Percentiles rank a stretch among this genome's conserved stretches.
Evolutionary conservation across 1,140 invertebrate genomes (phyloP).

Genomic region (Pseudomyrmex dendroicus): DNA sequence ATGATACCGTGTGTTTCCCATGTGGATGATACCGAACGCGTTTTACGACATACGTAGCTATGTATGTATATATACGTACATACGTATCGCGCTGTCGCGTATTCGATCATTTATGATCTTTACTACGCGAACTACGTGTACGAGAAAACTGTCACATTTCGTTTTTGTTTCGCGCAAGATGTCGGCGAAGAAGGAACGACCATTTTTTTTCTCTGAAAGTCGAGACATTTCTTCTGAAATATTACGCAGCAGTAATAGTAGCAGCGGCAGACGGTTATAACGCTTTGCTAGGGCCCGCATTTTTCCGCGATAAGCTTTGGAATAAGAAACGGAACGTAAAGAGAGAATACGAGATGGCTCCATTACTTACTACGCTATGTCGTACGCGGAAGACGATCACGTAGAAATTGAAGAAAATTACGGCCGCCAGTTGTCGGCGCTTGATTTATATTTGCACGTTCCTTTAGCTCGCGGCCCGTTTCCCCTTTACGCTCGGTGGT

Average conservation of each 20-base stretch:
- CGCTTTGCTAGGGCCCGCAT: too few species aligned
- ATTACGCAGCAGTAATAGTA: too few species aligned
- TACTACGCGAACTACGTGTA: slow-evolving; percentile 13
- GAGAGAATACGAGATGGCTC: slow-evolving; percentile 44
- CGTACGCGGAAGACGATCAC: slow-evolving; percentile 55
- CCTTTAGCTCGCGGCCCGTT: slow-evolving; percentile 44
- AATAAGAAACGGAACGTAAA: slow-evolving; percentile 1
- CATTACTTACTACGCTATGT: slow-evolving; percentile 56
- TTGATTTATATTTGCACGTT: slow-evolving; percentile 69
- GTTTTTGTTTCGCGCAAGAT: slow-evolving; percentile 18
- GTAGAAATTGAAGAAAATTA: slow-evolving; percentile 70
- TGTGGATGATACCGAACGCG: slow-evolving; percentile 1
- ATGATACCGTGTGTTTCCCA: slow-evolving; percentile 17
- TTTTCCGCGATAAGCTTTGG: background rate
- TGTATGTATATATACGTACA: too few species aligned
- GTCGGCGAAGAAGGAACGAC: background rate
- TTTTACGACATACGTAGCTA: slow-evolving; percentile 33
- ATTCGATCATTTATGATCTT: slow-evolving; percentile 45
- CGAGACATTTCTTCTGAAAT: too few species aligned
- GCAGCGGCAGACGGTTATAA: too few species aligned
- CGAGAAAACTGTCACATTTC: slow-evolving; percentile 1
- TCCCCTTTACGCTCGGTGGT: slow-evolving; percentile 7
- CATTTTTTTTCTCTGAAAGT: background rate
- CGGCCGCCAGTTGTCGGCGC: slow-evolving; percentile 51
- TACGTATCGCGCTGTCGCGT: background rate